Evolutionary conservation across 2,113 vertebrate genomes (phyloP), one percentile per base, ranked within the genome.

Genomic region (Phalacrocorax carbo): DNA sequence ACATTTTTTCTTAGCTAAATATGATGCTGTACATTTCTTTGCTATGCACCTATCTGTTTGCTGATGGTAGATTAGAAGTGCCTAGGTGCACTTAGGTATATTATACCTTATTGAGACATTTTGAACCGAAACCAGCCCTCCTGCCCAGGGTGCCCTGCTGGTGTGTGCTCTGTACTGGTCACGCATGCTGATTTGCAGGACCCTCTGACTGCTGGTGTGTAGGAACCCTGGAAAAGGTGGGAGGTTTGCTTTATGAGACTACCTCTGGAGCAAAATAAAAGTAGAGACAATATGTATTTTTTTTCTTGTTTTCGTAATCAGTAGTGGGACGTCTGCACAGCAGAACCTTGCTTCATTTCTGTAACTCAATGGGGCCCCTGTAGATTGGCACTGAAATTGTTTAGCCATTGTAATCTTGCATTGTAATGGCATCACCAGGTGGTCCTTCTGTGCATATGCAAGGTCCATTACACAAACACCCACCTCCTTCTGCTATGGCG

Each of bases 401-500:
- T 95, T 93, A 94, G 84, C 96, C 85, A 18, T 71, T 86, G 75
- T 69, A 90, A 94, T 93, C 70, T 95, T 27, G 36, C 73, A 87
- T 89, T 30, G 3, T 94, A 97, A 97, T 93, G 61, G 70, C 73
- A 92, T 96, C 93, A 83, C 90, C 82, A 91, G 96, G 95, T 91
- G 95, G 94, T 87, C 95, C 94, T 96, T 96, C 92, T 95, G 88
- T 95, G 82, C 34, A 17, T 77, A 60, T 75, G 34, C 82, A 95
- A 95, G 93, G 88, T 60, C 92, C 88, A 96, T 97, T 97, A 96
- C 94, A 49, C 93, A 85, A 92, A 90, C 60, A 80, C 44, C 70
- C 83, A 88, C 86, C 90, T 96, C 88, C 87, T 92, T 90, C 85
- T 97, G 77, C 77, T 89, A 21, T 29, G 71, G 70, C 0, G 0